Evolutionary conservation across 2,888 invertebrate genomes (phyloP).

Genomic region (Phlogophora meticulosa): DNA sequence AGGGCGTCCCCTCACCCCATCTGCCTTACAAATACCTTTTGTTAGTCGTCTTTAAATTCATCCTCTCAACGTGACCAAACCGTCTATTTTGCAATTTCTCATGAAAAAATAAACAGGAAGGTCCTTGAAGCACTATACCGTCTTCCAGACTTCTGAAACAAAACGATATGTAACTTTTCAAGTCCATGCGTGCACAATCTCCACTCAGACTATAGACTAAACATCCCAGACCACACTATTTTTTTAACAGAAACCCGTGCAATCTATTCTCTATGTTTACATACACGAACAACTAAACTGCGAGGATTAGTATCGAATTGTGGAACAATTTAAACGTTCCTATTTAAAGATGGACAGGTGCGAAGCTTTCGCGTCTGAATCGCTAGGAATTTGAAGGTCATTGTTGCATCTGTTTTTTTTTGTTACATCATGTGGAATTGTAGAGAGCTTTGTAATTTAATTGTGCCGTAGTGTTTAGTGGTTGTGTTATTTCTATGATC

Average conservation of each 20-base stretch:
- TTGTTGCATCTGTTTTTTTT: slow-evolving; percentile 59
- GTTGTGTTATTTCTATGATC: slow-evolving; percentile 25
- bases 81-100: too few species aligned
- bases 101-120: too few species aligned
- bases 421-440: slow-evolving; percentile 16
- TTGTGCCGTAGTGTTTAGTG: slow-evolving; percentile 23
- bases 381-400: slow-evolving; percentile 63
- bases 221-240: slow-evolving; percentile 35
- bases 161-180: slow-evolving; percentile 29
- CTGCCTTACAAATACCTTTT: too few species aligned
- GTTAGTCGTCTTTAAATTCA: too few species aligned
- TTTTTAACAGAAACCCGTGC: slow-evolving; percentile 27
- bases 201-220: slow-evolving; percentile 39
- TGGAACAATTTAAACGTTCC: slow-evolving; percentile 49
- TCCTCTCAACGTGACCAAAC: too few species aligned
- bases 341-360: slow-evolving; percentile 68
- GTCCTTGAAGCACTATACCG: slow-evolving; percentile 8
- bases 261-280: slow-evolving; percentile 37
- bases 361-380: slow-evolving; percentile 49
- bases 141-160: slow-evolving; percentile 7
- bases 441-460: slow-evolving; percentile 17
- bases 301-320: slow-evolving; percentile 35
- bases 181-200: slow-evolving; percentile 34
- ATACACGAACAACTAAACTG: slow-evolving; percentile 23
- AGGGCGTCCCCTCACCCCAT: too few species aligned